A percentile compares a stretch with the other conserved stretches of the same genome.
Conservation (phyloP, 2,113 vertebrate species). For the Junco hyemalis region DNA sequence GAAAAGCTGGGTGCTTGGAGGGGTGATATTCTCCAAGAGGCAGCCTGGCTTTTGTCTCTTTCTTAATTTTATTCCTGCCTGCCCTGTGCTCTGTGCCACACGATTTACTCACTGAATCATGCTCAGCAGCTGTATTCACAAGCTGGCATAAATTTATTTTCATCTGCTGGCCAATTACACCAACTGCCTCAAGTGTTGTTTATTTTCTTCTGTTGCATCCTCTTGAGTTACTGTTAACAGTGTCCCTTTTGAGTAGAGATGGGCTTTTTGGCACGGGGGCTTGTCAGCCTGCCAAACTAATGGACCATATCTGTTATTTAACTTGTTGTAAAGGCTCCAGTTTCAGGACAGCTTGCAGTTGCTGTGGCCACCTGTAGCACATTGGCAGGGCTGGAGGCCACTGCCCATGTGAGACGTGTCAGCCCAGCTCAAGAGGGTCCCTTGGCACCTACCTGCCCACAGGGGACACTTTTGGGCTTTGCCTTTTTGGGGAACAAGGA, state of each 20-base stretch:
- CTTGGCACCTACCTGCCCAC: not conserved
- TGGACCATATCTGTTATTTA: slow-evolving; percentile 62
- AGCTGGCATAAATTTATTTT: slow-evolving; percentile 60
- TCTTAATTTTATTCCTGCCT: slow-evolving; percentile 50
- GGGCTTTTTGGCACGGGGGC: slow-evolving; percentile 22
- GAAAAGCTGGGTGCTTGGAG: not conserved
- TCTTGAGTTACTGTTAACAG: slow-evolving; percentile 67
- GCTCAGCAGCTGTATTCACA: slow-evolving; percentile 49
- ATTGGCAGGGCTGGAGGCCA: not conserved
- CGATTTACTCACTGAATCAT: slow-evolving; percentile 37
- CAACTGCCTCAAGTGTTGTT: slow-evolving; percentile 66
- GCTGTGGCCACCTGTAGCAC: slow-evolving; percentile 56
- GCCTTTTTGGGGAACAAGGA: not conserved
- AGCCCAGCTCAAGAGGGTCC: not conserved
- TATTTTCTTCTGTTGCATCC: slow-evolving; percentile 61
- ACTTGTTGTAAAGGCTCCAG: slow-evolving; percentile 44
- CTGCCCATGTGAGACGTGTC: not conserved
- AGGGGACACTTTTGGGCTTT: not conserved
- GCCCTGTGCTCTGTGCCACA: slow-evolving; percentile 2
- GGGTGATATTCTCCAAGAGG: not conserved
- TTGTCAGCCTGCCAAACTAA: slow-evolving; percentile 51
- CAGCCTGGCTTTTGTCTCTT: slow-evolving; percentile 54
- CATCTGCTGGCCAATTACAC: slow-evolving; percentile 54
- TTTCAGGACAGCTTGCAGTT: slow-evolving; percentile 65
- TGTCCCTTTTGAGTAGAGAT: slow-evolving; percentile 60